Evolutionary conservation across 2,888 invertebrate genomes (phyloP).

Genomic region (Cotesia congregata): DNA sequence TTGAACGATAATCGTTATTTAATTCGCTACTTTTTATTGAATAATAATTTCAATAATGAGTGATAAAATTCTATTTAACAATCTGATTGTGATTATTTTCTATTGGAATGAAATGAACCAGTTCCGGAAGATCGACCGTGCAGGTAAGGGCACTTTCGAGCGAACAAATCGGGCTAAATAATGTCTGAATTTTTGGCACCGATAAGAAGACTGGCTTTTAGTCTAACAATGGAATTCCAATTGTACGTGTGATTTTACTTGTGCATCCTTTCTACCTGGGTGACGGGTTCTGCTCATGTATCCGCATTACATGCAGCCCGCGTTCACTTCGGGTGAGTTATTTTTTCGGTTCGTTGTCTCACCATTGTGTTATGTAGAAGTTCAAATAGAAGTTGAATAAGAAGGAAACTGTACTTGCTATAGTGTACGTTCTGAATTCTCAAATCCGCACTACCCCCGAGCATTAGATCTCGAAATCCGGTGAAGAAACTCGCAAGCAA

Average conservation of each 20-base stretch:
- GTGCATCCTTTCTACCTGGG: slow-evolving; percentile 11
- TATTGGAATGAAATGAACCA: background rate
- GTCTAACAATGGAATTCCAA: slow-evolving; percentile 12
- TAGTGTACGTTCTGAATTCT: background rate
- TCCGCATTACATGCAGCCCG: slow-evolving; percentile 59
- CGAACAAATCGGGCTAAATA: background rate
- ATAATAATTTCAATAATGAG: background rate
- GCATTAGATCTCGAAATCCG: background rate
- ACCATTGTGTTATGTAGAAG: slow-evolving; percentile 63
- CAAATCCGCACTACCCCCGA: background rate
- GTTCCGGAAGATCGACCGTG: background rate
- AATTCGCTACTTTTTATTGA: background rate
- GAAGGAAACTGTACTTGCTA: slow-evolving; percentile 52
- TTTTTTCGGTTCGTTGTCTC: slow-evolving; percentile 67
- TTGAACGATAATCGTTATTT: background rate
- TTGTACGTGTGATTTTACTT: slow-evolving; percentile 39
- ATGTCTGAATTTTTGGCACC: background rate
- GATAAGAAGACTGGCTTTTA: background rate
- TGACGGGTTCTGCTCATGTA: slow-evolving; percentile 44
- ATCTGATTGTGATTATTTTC: background rate
- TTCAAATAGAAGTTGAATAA: slow-evolving; percentile 3
- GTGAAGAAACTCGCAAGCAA: background rate
- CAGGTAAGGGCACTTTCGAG: background rate
- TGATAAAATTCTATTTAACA: background rate
- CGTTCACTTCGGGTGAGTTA: slow-evolving; percentile 64